These are phyloP conservation scores for Priapulus caudatus DNA, from an alignment of 2,888 invertebrate species.

Conservation along the genomic window DNA sequence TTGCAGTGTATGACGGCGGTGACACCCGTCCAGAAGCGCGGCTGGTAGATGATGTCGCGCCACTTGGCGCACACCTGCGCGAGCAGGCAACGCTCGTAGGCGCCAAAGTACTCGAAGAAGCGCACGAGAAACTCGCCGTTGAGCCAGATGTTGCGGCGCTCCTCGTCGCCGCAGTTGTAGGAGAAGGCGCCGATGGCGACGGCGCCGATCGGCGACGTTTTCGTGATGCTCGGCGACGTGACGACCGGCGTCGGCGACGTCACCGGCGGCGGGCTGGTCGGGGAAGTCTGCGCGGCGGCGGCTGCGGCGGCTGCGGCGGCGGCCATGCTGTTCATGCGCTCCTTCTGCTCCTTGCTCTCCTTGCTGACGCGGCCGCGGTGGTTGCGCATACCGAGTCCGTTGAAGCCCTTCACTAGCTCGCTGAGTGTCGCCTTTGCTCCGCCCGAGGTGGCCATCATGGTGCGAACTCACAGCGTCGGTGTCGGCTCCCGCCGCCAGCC, in stretches of 20 bases:
- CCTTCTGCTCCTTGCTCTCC: background rate
- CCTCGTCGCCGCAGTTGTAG: slow-evolving; percentile 16
- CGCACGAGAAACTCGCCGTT: slow-evolving; percentile 71
- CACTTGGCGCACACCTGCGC: slow-evolving; percentile 75
- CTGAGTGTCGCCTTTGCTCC: background rate
- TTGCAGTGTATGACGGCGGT: slow-evolving; percentile 74
- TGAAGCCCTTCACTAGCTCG: background rate
- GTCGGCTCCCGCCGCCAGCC: too few relatives aligned
- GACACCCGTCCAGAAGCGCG: slow-evolving; percentile 74
- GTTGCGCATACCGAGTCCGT: background rate
- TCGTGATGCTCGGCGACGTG: background rate
- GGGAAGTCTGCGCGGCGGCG: background rate
- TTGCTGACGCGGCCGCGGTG: too few relatives aligned
- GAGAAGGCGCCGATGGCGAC: background rate
- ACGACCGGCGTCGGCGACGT: background rate
- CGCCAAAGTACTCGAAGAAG: slow-evolving; percentile 51
- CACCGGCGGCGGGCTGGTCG: background rate
- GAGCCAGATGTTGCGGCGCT: slow-evolving; percentile 46
- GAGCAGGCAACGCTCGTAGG: slow-evolving; percentile 61
- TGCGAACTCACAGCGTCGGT: too few relatives aligned
- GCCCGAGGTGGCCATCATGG: background rate
- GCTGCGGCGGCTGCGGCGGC: background rate
- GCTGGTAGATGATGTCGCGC: slow-evolving; percentile 75
- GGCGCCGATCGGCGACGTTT: background rate
- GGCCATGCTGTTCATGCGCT: background rate